Evolutionary conservation across 2,797 vertebrate genomes (phyloP), one percentile per base, ranked within the genome.

Genomic region (Etheostoma perlongum): DNA sequence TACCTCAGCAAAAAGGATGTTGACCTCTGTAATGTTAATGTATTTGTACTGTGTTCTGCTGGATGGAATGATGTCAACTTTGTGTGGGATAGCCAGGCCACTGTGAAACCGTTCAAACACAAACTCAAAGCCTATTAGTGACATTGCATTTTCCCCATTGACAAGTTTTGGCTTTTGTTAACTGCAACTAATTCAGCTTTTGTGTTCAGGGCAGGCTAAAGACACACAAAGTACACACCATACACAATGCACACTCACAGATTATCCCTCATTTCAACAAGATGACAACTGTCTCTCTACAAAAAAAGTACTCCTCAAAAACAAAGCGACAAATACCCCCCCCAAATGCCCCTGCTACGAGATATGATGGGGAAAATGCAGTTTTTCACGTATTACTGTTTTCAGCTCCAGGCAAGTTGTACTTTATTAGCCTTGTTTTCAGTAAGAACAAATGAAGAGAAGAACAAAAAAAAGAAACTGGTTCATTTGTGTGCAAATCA

Each of bases 91-190:
- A 86, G 10, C 48, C 62, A 46, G 42, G 36, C 69, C 53, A n/a
- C 78, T 60, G 21, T 59, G 64, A 77, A 58, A 6, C 21, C 23
- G n/a, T 67, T 85, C 44, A 75, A 74, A 85, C 40, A 71, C 67
- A 76, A 75, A 67, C 79, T 76, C 63, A 88, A 91, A 89, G 83
- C 89, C 85, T 84, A 85, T 92, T 89, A 88, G 78, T 83, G 77
- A 82, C 25, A 4, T 86, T 23, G 11, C 18, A 23, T 73, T 85
- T 76, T 80, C 84, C 83, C 87, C 72, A 67, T 77, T 79, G 86
- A 83, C 84, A 77, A 79, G 60, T 89, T 86, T 73, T 61, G 78
- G 85, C 83, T 89, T 87, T 89, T 90, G 86, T 89, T 83, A 69
- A 76, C 81, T 82, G 82, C 67, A 30, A 67, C 89, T 85, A 88